Percentiles rank a stretch among this genome's conserved stretches.
Evolutionary conservation across 2,888 invertebrate species (phyloP).

Genomic region (Drosophila ezoana): DNA sequence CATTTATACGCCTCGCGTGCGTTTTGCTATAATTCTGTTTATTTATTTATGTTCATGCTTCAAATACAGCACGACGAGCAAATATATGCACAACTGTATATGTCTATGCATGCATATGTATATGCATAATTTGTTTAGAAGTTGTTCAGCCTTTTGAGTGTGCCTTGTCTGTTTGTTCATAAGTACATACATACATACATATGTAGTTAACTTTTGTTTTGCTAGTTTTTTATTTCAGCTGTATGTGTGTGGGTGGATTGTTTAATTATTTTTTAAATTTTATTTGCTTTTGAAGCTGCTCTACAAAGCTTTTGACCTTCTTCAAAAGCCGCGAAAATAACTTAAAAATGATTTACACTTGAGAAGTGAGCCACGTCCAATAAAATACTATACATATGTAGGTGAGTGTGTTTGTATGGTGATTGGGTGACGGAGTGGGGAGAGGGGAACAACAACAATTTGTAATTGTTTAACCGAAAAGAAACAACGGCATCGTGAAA

Average conservation of each 20-base stretch:
- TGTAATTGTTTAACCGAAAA: slow-evolving; percentile 36
- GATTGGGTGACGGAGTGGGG: not conserved
- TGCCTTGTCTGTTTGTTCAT: slow-evolving; percentile 1
- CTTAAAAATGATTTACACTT: slow-evolving; percentile 66
- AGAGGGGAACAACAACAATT: slow-evolving; percentile 21
- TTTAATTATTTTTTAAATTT: slow-evolving; percentile 28
- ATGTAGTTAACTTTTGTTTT: slow-evolving; percentile 23
- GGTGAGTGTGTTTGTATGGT: slow-evolving; percentile 11
- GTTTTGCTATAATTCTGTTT: slow-evolving; percentile 44
- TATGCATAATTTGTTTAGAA: slow-evolving; percentile 35
- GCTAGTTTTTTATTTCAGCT: slow-evolving; percentile 25
- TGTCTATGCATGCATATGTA: slow-evolving; percentile 3
- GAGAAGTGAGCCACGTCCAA: slow-evolving; percentile 46
- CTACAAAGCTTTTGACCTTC: slow-evolving; percentile 65
- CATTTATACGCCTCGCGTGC: slow-evolving; percentile 34
- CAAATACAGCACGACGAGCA: slow-evolving; percentile 23
- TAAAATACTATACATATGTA: not conserved
- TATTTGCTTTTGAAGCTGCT: slow-evolving; percentile 32
- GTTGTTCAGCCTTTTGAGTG: slow-evolving; percentile 16
- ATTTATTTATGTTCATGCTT: slow-evolving; percentile 54
- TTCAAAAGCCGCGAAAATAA: slow-evolving; percentile 61
- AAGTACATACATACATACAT: not conserved
- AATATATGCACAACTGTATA: slow-evolving; percentile 8
- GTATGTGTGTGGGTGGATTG: slow-evolving; percentile 45
- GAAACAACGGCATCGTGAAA: slow-evolving; percentile 35